These are phyloP conservation scores for Odiellus spinosus DNA, from an alignment of 2,888 invertebrate genomes.

Conservation along the genomic window DNA sequence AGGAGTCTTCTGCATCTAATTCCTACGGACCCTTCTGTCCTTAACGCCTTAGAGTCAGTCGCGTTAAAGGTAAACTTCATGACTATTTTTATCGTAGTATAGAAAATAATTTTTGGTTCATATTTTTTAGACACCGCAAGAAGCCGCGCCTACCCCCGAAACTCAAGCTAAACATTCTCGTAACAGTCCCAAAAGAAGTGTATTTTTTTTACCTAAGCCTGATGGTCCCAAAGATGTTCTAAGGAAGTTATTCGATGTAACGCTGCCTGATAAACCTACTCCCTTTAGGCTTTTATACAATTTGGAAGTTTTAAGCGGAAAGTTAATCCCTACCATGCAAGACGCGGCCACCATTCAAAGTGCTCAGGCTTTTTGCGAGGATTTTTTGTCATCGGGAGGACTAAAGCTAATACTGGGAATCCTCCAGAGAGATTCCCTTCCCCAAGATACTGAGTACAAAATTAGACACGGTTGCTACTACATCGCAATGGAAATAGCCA, in stretches of 20 bases:
- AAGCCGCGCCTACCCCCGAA: constrained; percentile 10
- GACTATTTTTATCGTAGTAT: no score
- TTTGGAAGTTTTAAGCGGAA: constrained; percentile 33
- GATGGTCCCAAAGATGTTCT: constrained; percentile 25
- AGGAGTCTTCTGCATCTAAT: constrained; percentile 33
- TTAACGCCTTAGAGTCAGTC: constrained; percentile 31
- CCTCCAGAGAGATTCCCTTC: constrained; percentile 32
- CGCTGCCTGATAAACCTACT: constrained; percentile 18
- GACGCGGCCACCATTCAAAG: constrained; percentile 26
- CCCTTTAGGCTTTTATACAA: constrained; percentile 34
- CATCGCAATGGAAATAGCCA: constrained; percentile 31
- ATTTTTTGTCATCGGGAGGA: constrained; percentile 33
- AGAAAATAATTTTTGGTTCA: no score
- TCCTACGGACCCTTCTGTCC: constrained; percentile 34
- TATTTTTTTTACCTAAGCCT: constrained; percentile 13
- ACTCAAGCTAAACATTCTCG: constrained; percentile 24
- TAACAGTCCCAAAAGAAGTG: constrained; percentile 23
- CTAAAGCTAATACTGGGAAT: constrained; percentile 31
- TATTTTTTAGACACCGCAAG: constrained; percentile 10
- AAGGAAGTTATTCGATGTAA: constrained; percentile 29
- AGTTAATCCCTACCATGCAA: constrained; percentile 31
- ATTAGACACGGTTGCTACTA: constrained; percentile 34
- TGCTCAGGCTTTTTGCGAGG: constrained; percentile 29
- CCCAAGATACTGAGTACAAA: constrained; percentile 32
- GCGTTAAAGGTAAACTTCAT: constrained; percentile 24